Conservation (phyloP, 2,888 invertebrate species). For the Altica lythri region DNA sequence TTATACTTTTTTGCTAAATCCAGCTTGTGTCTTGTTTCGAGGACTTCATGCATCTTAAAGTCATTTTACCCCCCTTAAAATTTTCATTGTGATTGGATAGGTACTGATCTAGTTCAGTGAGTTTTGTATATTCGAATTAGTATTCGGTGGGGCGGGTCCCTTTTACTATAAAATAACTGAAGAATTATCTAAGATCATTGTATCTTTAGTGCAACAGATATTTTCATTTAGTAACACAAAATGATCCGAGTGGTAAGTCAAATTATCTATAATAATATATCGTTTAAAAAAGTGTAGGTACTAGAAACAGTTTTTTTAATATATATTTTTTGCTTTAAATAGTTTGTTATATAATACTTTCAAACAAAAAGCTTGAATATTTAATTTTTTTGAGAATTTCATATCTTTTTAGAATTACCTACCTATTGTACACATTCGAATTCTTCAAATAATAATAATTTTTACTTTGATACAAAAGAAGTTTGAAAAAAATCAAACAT, state of each 20-base stretch:
- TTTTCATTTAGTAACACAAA: constrained; percentile 6
- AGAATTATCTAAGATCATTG: constrained; percentile 13
- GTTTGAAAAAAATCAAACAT: too few relatives aligned
- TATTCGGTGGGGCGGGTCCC: constrained; percentile 19
- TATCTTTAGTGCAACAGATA: constrained; percentile 5
- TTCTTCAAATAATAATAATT: too few relatives aligned
- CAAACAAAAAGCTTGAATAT: too few relatives aligned
- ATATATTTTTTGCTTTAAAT: too few relatives aligned
- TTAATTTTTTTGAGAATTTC: too few relatives aligned
- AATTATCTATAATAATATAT: too few relatives aligned
- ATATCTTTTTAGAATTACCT: too few relatives aligned
- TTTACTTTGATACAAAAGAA: too few relatives aligned
- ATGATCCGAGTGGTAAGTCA: constrained; percentile 22
- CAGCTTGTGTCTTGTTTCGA: constrained; percentile 6
- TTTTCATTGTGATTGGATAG: constrained; percentile 13
- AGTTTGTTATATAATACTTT: too few relatives aligned
- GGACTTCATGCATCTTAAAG: constrained; percentile 17
- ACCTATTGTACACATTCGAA: too few relatives aligned
- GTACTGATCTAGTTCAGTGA: constrained; percentile 16
- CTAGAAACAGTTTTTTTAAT: too few relatives aligned
- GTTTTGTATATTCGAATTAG: constrained; percentile 5
- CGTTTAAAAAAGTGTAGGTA: too few relatives aligned
- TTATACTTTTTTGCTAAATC: constrained; percentile 6
- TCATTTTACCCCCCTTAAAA: constrained; percentile 15
- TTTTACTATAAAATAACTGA: constrained; percentile 20